These are phyloP conservation scores for Epistrophella euchroma DNA, from an alignment of 2,888 invertebrate genomes.

Conservation along the genomic window DNA sequence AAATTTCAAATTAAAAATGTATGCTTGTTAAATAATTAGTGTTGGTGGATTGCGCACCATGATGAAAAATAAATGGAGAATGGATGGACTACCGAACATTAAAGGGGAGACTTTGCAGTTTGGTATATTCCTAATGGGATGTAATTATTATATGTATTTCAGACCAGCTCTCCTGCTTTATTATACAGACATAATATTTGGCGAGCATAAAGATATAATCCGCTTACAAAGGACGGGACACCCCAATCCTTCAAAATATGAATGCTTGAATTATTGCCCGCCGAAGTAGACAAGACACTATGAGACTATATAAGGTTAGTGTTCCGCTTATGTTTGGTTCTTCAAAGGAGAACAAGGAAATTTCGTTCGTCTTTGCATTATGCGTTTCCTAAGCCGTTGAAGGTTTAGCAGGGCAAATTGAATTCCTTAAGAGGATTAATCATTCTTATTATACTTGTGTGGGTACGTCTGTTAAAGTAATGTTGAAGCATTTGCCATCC, in stretches of 20 bases:
- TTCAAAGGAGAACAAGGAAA: slow-evolving; percentile 23
- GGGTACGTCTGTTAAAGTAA: slow-evolving; percentile 23
- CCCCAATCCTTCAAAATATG: slow-evolving; percentile 47
- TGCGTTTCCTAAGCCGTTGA: slow-evolving; percentile 45
- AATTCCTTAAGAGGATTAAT: slow-evolving; percentile 76
- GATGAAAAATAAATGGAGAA: slow-evolving; percentile 14
- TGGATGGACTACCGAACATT: slow-evolving; percentile 2
- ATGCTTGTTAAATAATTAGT: slow-evolving; percentile 72
- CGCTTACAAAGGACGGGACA: slow-evolving; percentile 59
- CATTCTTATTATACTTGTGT: slow-evolving; percentile 56
- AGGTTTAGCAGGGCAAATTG: slow-evolving; percentile 53
- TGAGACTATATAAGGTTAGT: background rate
- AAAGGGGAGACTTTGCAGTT: slow-evolving; percentile 21
- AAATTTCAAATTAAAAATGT: slow-evolving; percentile 69
- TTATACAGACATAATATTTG: slow-evolving; percentile 10
- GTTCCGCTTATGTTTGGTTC: slow-evolving; percentile 8
- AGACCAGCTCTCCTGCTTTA: background rate
- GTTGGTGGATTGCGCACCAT: slow-evolving; percentile 16
- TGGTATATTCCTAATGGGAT: slow-evolving; percentile 49
- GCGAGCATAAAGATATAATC: slow-evolving; percentile 66
- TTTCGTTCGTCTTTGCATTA: slow-evolving; percentile 23
- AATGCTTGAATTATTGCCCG: slow-evolving; percentile 63
- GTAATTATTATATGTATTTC: background rate
- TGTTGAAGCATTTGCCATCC: slow-evolving; percentile 32
- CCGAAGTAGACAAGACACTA: slow-evolving; percentile 53